phyloP scores from a whole-genome alignment of 2,113 vertebrate genomes.

The Typhlomys cinereus region DNA sequence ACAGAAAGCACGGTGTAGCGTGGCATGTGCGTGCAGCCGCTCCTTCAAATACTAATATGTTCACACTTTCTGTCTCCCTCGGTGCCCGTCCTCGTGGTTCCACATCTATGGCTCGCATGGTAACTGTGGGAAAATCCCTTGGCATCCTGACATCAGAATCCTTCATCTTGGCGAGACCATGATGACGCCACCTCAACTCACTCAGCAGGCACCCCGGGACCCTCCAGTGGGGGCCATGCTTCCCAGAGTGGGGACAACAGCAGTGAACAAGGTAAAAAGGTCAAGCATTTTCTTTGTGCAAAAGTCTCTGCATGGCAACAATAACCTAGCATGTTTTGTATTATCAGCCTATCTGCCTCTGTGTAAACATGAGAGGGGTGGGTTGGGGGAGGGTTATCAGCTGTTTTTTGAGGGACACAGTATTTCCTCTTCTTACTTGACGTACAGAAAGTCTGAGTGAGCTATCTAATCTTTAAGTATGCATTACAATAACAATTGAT shows the following conservation, averaged over 20 bases:
- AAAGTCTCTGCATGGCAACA: constrained; percentile 84
- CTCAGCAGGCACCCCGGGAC: constrained; percentile 98
- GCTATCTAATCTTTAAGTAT: constrained; percentile 85
- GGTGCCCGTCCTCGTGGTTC: constrained; percentile 84
- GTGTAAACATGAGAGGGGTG: constrained; percentile 80
- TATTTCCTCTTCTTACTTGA: constrained; percentile 82
- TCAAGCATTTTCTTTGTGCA: constrained; percentile 82
- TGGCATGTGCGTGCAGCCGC: constrained; percentile 43
- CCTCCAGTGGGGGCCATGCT: constrained; percentile 98
- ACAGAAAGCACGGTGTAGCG: neutral
- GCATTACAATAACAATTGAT: constrained; percentile 86
- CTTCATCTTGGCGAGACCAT: constrained; percentile 99
- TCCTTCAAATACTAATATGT: constrained; percentile 88
- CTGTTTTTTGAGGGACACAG: constrained; percentile 78
- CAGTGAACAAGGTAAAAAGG: constrained; percentile 99
- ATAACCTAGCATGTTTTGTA: constrained; percentile 82
- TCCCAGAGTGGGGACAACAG: constrained; percentile 99
- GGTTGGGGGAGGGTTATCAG: constrained; percentile 77
- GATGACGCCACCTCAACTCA: constrained; percentile 99
- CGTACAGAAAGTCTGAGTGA: constrained; percentile 78
- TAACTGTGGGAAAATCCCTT: constrained; percentile 89
- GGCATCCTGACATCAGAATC: constrained; percentile 93
- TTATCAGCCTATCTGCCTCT: constrained; percentile 82
- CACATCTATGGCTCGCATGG: constrained; percentile 91
- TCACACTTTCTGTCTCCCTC: constrained; percentile 76